A percentile compares a stretch with the other conserved stretches of the same genome.
Conservation (phyloP, 2,888 invertebrate species). For the Scaptomyza tumidula region DNA sequence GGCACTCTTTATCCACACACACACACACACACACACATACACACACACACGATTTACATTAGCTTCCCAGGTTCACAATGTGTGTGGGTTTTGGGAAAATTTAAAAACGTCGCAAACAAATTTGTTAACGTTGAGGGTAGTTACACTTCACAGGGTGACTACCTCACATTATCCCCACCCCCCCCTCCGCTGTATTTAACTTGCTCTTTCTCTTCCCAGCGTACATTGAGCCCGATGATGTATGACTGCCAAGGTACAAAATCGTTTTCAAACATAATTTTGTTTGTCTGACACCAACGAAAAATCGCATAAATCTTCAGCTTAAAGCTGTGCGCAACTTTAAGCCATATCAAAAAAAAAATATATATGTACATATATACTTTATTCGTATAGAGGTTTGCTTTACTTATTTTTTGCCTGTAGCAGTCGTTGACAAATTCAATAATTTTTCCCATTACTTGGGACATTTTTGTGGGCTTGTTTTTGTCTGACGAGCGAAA, state of each 20-base stretch:
- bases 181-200: neutral
- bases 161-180: too few relatives aligned
- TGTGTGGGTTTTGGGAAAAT: slow-evolving; percentile 57
- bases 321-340: slow-evolving; percentile 56
- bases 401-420: slow-evolving; percentile 28
- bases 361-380: neutral
- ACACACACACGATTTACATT: slow-evolving; percentile 69
- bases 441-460: slow-evolving; percentile 83
- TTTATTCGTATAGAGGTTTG: neutral
- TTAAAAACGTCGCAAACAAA: slow-evolving; percentile 80
- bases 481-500: slow-evolving; percentile 72
- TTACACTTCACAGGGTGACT: slow-evolving; percentile 31
- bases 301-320: slow-evolving; percentile 64
- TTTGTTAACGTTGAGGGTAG: slow-evolving; percentile 76
- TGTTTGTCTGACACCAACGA: slow-evolving; percentile 73
- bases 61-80: slow-evolving; percentile 37
- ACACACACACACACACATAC: slow-evolving; percentile 38
- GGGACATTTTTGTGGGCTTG: slow-evolving; percentile 65
- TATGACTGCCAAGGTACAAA: slow-evolving; percentile 76
- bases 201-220: neutral
- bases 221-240: slow-evolving; percentile 59
- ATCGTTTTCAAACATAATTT: slow-evolving; percentile 77
- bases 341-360: slow-evolving; percentile 21
- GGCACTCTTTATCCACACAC: slow-evolving; percentile 6
- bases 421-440: slow-evolving; percentile 81